Evolutionary conservation across 35 echinoderm and acorn worm species (phyloP).

Genomic region (Strongylocentrotus purpuratus): DNA sequence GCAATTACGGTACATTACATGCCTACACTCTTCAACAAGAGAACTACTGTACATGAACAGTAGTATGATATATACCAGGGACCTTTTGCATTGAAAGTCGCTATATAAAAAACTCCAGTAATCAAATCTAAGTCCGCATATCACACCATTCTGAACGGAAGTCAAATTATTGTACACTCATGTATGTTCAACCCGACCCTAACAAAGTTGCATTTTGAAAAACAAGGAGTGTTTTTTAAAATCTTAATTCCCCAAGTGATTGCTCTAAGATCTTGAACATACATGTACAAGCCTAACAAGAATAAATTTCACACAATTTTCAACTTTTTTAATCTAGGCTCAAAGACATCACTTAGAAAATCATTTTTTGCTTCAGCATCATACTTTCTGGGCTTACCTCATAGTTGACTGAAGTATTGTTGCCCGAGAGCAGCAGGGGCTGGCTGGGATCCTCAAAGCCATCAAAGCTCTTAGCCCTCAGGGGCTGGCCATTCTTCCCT

Average conservation of each 20-base stretch:
- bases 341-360: too few relatives aligned
- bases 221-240: too few relatives aligned
- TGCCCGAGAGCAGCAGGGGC: slow-evolving; percentile 45
- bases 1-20: not conserved
- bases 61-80: not conserved
- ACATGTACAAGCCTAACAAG: not conserved
- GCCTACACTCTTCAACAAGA: not conserved
- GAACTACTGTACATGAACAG: not conserved
- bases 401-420: slow-evolving; percentile 41
- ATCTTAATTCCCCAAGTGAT: too few relatives aligned
- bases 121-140: too few relatives aligned
- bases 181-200: not conserved
- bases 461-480: slow-evolving; percentile 57
- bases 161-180: too few relatives aligned
- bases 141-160: too few relatives aligned
- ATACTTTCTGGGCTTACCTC: slow-evolving; percentile 41
- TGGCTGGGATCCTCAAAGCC: slow-evolving; percentile 59
- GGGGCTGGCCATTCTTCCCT: not conserved
- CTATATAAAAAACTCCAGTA: too few relatives aligned
- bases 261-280: not conserved
- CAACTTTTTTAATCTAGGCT: too few relatives aligned
- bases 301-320: too few relatives aligned
- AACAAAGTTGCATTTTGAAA: not conserved
- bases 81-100: not conserved
- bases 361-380: too few relatives aligned